A percentile compares a stretch with the other conserved stretches of the same genome.
phyloP scores from a whole-genome alignment of 1,140 invertebrate species.

The Rhopalosiphum maidis region DNA sequence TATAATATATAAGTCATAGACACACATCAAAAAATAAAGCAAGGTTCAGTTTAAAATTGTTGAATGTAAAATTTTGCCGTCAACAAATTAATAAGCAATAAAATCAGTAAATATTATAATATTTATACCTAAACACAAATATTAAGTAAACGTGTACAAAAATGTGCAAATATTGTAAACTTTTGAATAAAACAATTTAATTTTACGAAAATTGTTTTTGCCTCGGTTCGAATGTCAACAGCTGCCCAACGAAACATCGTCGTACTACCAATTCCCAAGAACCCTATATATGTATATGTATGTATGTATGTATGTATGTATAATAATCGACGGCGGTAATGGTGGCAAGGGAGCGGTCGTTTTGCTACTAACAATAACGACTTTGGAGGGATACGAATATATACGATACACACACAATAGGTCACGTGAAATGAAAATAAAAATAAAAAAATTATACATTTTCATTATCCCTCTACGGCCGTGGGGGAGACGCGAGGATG shows the following conservation, averaged over 20 bases:
- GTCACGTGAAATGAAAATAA: conserved; percentile 36
- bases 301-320: not conserved
- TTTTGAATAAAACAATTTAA: not conserved
- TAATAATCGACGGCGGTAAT: not conserved
- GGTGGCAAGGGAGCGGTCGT: conserved; percentile 13
- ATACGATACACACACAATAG: conserved; percentile 17
- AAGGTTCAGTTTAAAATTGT: not conserved
- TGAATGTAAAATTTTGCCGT: not conserved
- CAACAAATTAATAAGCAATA: not conserved
- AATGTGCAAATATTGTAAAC: not conserved
- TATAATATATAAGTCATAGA: not conserved
- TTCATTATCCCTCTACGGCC: conserved; percentile 38
- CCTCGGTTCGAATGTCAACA: not conserved
- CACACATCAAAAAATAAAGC: not conserved
- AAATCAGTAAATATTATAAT: not conserved
- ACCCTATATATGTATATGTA: not conserved
- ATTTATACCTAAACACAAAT: not conserved
- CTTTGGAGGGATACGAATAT: conserved; percentile 9
- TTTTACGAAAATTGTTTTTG: not conserved
- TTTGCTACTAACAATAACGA: conserved; percentile 32
- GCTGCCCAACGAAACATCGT: not conserved
- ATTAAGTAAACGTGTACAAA: not conserved
- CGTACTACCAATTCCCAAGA: not conserved
- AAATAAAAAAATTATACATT: conserved; percentile 41
- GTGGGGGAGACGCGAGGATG: not conserved